phyloP scores from a whole-genome alignment of 2,888 invertebrate species.

The Cephus sareptanus region DNA sequence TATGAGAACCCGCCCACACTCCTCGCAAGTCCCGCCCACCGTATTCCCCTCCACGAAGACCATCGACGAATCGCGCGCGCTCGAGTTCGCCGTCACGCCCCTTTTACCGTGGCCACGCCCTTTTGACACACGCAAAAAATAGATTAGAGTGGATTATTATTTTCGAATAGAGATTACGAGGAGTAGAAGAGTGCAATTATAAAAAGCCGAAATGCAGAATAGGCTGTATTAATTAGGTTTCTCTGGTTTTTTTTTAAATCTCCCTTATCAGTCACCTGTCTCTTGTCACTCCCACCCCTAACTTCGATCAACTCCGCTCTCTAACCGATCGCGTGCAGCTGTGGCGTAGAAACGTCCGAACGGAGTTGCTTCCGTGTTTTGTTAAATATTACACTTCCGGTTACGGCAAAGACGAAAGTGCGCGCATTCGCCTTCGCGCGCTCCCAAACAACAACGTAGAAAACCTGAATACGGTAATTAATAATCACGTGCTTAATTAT shows the following conservation, averaged over 20 bases:
- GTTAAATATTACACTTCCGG: background rate
- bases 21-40: background rate
- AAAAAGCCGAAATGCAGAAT: conserved; percentile 41
- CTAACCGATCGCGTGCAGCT: background rate
- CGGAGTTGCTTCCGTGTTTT: background rate
- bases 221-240: conserved; percentile 12
- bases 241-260: background rate
- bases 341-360: conserved; percentile 1
- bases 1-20: background rate
- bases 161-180: conserved; percentile 34
- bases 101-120: background rate
- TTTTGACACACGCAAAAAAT: background rate
- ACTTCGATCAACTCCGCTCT: background rate
- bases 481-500: background rate
- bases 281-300: background rate
- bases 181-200: conserved; percentile 39
- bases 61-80: background rate
- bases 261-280: background rate
- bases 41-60: background rate
- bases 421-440: background rate
- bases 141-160: background rate
- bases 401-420: background rate
- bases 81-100: background rate
- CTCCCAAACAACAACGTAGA: conserved; percentile 1
- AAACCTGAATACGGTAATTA: conserved; percentile 1